Conservation (phyloP, 2,888 invertebrate genomes). For the Byasa hedistus region DNA sequence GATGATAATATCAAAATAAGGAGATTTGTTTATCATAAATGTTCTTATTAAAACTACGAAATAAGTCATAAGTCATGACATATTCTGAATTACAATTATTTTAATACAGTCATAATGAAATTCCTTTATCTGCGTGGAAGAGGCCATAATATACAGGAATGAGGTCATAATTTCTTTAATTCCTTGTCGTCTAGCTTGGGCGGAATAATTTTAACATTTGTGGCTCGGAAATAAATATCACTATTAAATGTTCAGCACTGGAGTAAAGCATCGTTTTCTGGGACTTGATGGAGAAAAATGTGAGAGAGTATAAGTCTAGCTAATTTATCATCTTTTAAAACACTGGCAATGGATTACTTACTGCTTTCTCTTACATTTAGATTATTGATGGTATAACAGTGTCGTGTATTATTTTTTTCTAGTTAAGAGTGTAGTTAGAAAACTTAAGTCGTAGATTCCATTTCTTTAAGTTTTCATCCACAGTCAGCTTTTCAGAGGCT, state of each 20-base stretch:
- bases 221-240: slow-evolving; percentile 25
- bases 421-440: too few relatives aligned
- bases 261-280: neutral
- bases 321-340: neutral
- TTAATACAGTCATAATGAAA: neutral
- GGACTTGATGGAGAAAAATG: neutral
- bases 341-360: neutral
- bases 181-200: neutral
- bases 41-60: too few relatives aligned
- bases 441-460: too few relatives aligned
- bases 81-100: too few relatives aligned
- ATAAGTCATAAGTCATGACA: too few relatives aligned
- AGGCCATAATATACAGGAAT: slow-evolving; percentile 1
- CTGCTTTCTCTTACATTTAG: neutral
- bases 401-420: too few relatives aligned
- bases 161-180: neutral
- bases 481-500: too few relatives aligned
- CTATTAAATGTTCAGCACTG: neutral
- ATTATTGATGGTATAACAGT: too few relatives aligned
- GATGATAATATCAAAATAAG: too few relatives aligned
- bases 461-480: too few relatives aligned
- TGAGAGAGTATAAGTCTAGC: neutral
- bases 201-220: slow-evolving; percentile 1
- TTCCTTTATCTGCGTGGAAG: neutral
- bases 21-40: too few relatives aligned